Conservation (phyloP, 1,140 invertebrate species). For the Melipona quadrifasciata region DNA sequence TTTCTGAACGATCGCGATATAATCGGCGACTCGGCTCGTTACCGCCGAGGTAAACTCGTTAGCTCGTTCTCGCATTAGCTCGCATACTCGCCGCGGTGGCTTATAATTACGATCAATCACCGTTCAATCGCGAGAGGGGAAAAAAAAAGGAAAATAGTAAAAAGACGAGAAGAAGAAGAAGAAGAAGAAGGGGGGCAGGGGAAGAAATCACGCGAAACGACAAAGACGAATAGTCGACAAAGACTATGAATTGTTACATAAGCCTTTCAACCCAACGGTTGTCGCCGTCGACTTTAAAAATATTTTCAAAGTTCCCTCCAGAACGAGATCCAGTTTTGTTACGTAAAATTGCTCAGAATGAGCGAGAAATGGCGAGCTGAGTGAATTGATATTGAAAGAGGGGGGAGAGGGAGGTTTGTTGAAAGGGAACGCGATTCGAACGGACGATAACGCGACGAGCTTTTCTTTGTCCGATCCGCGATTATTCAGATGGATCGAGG, state of each 20-base stretch:
- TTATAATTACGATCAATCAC: conserved; percentile 36
- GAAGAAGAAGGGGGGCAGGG: background rate
- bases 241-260: conserved; percentile 14
- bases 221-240: background rate
- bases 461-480: background rate
- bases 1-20: conserved; percentile 27
- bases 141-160: background rate
- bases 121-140: background rate
- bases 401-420: background rate
- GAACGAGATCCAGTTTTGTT: background rate
- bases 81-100: background rate
- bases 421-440: background rate
- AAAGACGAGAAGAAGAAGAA: background rate
- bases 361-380: background rate
- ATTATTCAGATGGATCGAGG: background rate
- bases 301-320: background rate
- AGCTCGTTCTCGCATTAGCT: background rate
- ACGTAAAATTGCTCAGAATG: background rate
- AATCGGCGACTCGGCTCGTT: conserved; percentile 16
- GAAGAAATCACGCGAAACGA: background rate
- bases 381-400: background rate
- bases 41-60: conserved; percentile 36
- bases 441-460: background rate
- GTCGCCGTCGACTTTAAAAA: background rate
- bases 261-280: background rate